Evolutionary conservation across 2,113 vertebrate species (phyloP).

Genomic region (Hypomesus transpacificus): DNA sequence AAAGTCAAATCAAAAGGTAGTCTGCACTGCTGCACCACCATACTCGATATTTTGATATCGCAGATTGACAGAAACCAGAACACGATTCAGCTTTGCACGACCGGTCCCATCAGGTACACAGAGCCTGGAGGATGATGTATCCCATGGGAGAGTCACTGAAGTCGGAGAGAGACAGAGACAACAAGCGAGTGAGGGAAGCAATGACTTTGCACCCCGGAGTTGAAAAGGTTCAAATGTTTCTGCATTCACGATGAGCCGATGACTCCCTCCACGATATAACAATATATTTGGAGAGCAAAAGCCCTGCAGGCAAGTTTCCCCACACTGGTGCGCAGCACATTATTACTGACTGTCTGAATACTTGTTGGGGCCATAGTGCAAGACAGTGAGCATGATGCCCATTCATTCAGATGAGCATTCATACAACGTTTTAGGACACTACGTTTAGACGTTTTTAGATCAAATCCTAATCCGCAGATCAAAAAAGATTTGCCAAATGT

Average conservation of each 20-base stretch:
- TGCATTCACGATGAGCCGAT: constrained; percentile 33
- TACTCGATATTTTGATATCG: not conserved
- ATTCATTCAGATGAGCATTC: no score
- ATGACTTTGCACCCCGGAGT: constrained; percentile 33
- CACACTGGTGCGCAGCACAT: constrained; percentile 1
- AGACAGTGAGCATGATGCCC: no score
- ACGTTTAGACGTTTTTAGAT: no score
- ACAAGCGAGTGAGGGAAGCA: not conserved
- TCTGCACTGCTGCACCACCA: not conserved
- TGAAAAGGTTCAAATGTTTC: constrained; percentile 57
- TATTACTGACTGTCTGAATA: constrained; percentile 19
- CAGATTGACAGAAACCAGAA: constrained; percentile 32
- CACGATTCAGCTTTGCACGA: constrained; percentile 14
- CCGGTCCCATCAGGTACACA: constrained; percentile 41
- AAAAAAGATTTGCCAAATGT: no score
- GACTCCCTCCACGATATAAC: constrained; percentile 14
- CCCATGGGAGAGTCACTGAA: constrained; percentile 1
- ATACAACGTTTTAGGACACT: no score
- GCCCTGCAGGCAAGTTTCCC: constrained; percentile 21
- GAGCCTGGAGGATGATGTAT: constrained; percentile 37
- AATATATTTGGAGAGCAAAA: constrained; percentile 20
- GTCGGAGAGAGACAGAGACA: constrained; percentile 1
- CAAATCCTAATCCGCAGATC: no score
- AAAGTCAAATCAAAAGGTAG: not conserved
- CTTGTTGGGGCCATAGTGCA: no score